These are phyloP conservation scores for Aphidius gifuensis DNA, from an alignment of 1,140 invertebrate species.

Conservation along the genomic window DNA sequence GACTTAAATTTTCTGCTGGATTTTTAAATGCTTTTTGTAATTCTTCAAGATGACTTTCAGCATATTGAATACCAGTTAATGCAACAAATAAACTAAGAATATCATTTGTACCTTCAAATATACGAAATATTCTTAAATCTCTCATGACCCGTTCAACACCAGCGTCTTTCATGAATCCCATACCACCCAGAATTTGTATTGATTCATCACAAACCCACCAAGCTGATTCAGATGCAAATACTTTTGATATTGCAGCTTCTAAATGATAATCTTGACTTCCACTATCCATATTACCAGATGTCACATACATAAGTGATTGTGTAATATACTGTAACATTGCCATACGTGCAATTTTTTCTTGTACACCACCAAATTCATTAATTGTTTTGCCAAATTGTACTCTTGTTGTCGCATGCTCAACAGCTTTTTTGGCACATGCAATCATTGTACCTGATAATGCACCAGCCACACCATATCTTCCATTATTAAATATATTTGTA, in stretches of 20 bases:
- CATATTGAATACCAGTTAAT: slow-evolving; percentile 88
- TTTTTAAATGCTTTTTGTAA: slow-evolving; percentile 85
- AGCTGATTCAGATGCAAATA: slow-evolving; percentile 84
- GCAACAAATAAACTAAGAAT: slow-evolving; percentile 97
- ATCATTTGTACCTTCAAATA: slow-evolving; percentile 99
- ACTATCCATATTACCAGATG: slow-evolving; percentile 91
- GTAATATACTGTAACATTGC: slow-evolving; percentile 89
- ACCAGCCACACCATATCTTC: slow-evolving; percentile 97
- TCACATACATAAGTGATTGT: slow-evolving; percentile 92
- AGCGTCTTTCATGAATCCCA: slow-evolving; percentile 94
- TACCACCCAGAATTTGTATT: slow-evolving; percentile 91
- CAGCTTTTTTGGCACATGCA: slow-evolving; percentile 81
- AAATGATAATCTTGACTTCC: slow-evolving; percentile 80
- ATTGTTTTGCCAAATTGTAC: slow-evolving; percentile 90
- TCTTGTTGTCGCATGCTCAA: slow-evolving; percentile 85
- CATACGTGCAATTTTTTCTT: slow-evolving; percentile 95
- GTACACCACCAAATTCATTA: slow-evolving; percentile 81
- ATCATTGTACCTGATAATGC: slow-evolving; percentile 91
- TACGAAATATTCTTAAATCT: slow-evolving; percentile 95
- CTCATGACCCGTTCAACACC: slow-evolving; percentile 90
- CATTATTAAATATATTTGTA: slow-evolving; percentile 99
- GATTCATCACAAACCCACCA: slow-evolving; percentile 96
- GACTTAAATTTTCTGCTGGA: slow-evolving; percentile 78
- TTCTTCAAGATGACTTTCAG: slow-evolving; percentile 81
- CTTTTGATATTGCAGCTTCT: slow-evolving; percentile 97